These are phyloP conservation scores for Orchesella flavescens DNA, from an alignment of 2,888 invertebrate genomes.

Conservation along the genomic window DNA sequence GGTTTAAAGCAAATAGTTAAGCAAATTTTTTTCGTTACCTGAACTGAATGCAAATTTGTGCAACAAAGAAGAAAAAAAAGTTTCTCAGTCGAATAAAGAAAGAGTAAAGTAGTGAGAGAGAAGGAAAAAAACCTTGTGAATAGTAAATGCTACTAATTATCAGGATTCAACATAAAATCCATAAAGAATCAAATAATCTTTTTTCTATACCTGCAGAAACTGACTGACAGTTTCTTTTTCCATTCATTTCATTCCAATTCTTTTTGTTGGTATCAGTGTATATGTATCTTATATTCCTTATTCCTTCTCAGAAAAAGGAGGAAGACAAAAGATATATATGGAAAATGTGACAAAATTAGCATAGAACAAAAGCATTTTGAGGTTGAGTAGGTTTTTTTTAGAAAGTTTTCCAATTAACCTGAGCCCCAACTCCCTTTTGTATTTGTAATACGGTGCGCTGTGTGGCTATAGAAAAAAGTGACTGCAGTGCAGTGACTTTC, in stretches of 20 bases:
- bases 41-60: no score
- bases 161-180: no score
- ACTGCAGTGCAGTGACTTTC: neutral
- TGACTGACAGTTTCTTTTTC: conserved; percentile 24
- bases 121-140: no score
- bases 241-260: neutral
- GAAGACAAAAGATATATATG: conserved; percentile 2
- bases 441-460: no score
- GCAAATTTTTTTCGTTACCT: no score
- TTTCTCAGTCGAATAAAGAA: no score
- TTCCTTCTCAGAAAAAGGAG: neutral
- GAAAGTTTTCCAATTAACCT: conserved; percentile 63
- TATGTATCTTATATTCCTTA: no score
- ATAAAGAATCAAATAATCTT: no score
- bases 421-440: conserved; percentile 15
- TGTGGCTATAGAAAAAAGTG: neutral
- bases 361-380: conserved; percentile 46
- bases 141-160: no score
- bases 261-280: neutral
- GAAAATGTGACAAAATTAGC: conserved; percentile 55
- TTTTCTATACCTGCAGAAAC: neutral
- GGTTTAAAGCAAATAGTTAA: no score
- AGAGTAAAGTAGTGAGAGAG: no score
- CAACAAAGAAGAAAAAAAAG: no score
- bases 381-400: conserved; percentile 39